phyloP scores from a whole-genome alignment of 30 jellyfish, hydroid and myxozoan species.

The Mastigias papua region DNA sequence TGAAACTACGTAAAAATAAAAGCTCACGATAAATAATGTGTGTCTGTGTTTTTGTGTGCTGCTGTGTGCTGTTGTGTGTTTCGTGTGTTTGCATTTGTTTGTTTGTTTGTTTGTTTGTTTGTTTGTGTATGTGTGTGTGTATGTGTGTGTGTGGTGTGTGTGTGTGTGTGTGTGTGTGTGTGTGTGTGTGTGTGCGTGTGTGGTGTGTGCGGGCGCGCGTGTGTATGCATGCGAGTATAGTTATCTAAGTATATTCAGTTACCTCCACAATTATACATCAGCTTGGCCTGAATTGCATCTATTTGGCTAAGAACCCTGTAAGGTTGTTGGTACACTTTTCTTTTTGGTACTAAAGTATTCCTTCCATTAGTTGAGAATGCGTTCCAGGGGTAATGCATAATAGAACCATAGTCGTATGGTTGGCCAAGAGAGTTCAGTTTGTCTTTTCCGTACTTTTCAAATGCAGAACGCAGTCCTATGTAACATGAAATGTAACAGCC shows the following conservation, averaged over 20 bases:
- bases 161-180: too few species aligned
- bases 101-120: too few species aligned
- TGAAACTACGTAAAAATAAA: too few species aligned
- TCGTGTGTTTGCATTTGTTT: too few species aligned
- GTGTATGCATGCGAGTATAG: too few species aligned
- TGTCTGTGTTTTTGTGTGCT: too few species aligned
- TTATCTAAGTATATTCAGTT: neutral
- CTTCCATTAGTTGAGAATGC: slow-evolving; percentile 79
- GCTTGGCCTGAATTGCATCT: slow-evolving; percentile 71
- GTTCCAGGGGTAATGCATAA: slow-evolving; percentile 92
- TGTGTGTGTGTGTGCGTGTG: too few species aligned
- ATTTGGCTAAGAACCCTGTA: slow-evolving; percentile 57
- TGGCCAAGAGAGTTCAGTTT: slow-evolving; percentile 68
- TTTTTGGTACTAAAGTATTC: slow-evolving; percentile 51
- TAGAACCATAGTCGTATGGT: slow-evolving; percentile 82
- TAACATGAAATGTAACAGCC: neutral
- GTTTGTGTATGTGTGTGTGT: too few species aligned
- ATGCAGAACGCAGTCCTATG: slow-evolving; percentile 52
- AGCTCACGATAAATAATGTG: too few species aligned
- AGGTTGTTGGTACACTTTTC: slow-evolving; percentile 64
- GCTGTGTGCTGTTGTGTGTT: too few species aligned
- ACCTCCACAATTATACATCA: slow-evolving; percentile 67
- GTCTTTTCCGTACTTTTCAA: slow-evolving; percentile 77
- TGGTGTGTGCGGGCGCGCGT: too few species aligned
- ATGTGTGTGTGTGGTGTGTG: too few species aligned